A percentile compares a stretch with the other conserved stretches of the same genome.
These are phyloP conservation scores for Zelleria hepariella DNA, from an alignment of 2,888 invertebrate species.

Conservation along the genomic window DNA sequence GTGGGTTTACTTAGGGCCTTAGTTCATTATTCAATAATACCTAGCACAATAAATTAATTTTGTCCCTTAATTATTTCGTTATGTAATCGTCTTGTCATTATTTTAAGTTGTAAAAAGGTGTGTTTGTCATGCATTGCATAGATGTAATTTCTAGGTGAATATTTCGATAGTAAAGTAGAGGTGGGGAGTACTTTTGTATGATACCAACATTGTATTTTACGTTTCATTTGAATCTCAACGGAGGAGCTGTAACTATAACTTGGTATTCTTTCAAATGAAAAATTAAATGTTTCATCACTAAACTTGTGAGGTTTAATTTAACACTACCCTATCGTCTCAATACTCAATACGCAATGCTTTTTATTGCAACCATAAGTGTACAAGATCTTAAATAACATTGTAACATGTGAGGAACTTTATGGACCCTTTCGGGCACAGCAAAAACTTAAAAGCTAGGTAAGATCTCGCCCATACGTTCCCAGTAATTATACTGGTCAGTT, in stretches of 20 bases:
- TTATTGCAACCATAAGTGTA: too few species aligned
- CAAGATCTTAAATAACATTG: too few species aligned
- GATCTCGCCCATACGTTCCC: too few species aligned
- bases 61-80: constrained; percentile 43
- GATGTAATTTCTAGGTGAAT: constrained; percentile 7
- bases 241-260: constrained; percentile 65
- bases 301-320: constrained; percentile 23
- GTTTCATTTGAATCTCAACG: constrained; percentile 71
- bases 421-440: too few species aligned
- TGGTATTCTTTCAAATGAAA: constrained; percentile 71
- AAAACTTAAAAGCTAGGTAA: too few species aligned
- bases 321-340: too few species aligned
- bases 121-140: constrained; percentile 7
- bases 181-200: constrained; percentile 43
- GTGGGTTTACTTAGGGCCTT: constrained; percentile 29
- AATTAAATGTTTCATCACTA: constrained; percentile 71
- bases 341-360: too few species aligned
- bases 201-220: constrained; percentile 53
- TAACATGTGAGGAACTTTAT: too few species aligned
- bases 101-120: constrained; percentile 66
- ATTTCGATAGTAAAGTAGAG: constrained; percentile 8
- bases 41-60: constrained; percentile 62
- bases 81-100: constrained; percentile 70
- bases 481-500: too few species aligned
- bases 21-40: constrained; percentile 30